Percentiles rank a stretch among this genome's conserved stretches.
phyloP scores from a whole-genome alignment of 2,888 invertebrate species.

The Leucoma salicis region DNA sequence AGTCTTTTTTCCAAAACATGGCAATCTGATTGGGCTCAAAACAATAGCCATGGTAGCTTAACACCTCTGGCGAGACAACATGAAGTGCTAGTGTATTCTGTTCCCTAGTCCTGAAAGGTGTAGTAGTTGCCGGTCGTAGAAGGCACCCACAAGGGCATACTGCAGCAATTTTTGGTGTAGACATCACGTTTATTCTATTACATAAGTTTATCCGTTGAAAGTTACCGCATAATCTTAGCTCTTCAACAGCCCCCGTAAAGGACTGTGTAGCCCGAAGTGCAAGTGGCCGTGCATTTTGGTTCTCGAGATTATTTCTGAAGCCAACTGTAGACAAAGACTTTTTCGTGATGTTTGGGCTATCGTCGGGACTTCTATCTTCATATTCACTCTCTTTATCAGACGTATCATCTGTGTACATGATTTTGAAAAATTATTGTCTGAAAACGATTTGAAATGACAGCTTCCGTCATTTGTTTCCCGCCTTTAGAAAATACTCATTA shows the following conservation, averaged over 20 bases:
- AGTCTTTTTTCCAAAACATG: conserved; percentile 86
- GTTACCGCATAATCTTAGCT: conserved; percentile 60
- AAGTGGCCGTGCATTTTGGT: conserved; percentile 59
- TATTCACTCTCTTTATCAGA: conserved; percentile 72
- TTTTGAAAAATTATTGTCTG: conserved; percentile 30
- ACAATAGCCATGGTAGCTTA: conserved; percentile 79
- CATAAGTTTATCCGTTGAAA: conserved; percentile 63
- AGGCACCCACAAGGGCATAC: conserved; percentile 75
- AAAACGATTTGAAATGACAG: conserved; percentile 40
- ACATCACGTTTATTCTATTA: conserved; percentile 53
- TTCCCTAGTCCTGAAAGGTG: conserved; percentile 70
- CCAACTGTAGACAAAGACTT: conserved; percentile 71
- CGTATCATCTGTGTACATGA: conserved; percentile 71
- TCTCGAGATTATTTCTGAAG: conserved; percentile 61
- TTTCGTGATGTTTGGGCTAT: conserved; percentile 63
- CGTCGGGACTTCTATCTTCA: conserved; percentile 60
- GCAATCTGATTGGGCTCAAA: conserved; percentile 83
- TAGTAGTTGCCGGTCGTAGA: conserved; percentile 53
- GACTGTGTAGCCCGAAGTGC: conserved; percentile 72
- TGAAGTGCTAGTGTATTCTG: conserved; percentile 66
- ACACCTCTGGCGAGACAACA: conserved; percentile 77
- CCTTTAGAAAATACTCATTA: conserved; percentile 9
- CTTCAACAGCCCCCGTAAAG: conserved; percentile 69
- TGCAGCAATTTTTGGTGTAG: conserved; percentile 51
- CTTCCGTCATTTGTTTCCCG: conserved; percentile 51